Base-by-base conservation (phyloP, 2,113 vertebrate genomes). In the Cercocebus atys region DNA sequence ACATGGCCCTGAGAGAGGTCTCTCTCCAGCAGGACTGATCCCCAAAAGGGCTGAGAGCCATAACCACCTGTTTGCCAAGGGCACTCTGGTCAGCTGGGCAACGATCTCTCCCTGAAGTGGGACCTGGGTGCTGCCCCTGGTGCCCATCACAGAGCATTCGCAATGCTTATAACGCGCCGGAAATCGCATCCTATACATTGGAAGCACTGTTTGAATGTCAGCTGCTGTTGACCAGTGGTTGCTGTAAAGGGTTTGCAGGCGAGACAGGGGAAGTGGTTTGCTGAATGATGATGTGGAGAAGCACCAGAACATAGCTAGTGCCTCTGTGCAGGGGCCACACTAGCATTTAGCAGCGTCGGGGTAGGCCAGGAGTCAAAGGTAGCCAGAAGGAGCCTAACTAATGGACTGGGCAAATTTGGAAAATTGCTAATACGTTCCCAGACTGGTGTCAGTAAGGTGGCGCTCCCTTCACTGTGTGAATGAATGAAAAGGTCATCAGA, bases 371-470 rank as follows among this genome's bases (percentile, higher is more conserved):
- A 82, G 85, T 96, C 90, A 94, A 57, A 88, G 91, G 90, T 55
- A 97, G 50, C 40, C 75, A 59, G 82, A 25, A 38, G 91, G 50
- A 55, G 23, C 72, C 82, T 22, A 78, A 84, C 76, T 95, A 96
- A 96, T 94, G 84, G 91, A 93, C 38, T 76, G 2, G 43, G 73
- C 40, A 92, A 38, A 97, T 94, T 25, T 76, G 72, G 73, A 90
- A 95, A 97, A 95, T 57, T 93, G 84, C 83, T 88, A 72, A 76
- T 93, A 45, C 3, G 50, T 61, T 84, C 76, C 6, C 38, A 96
- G 80, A 66, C 55, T 52, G 35, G n/a, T 90, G 84, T 95, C 88
- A 85, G 32, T 76, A 50, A 92, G 70, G 80, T 80, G 87, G 80
- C 52, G 14, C 32, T 86, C 59, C 35, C 30, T 55, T 90, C 52